Conservation (phyloP, 2,113 vertebrate species). For the Cephalopholis sonnerati region DNA sequence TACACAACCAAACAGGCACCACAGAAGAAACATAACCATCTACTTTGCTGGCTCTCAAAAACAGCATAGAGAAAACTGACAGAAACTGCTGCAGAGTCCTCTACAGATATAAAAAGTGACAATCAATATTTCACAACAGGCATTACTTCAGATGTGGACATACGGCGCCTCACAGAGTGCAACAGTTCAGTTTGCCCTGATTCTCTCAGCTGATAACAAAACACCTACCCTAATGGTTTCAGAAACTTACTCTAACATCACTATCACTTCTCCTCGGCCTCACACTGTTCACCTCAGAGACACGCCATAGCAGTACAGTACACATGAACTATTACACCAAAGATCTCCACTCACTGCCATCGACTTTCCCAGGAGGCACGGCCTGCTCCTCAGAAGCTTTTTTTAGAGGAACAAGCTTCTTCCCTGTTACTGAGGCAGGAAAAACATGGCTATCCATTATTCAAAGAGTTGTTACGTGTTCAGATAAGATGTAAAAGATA, state of each 20-base stretch:
- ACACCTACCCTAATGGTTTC: slow-evolving; percentile 63
- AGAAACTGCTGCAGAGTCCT: slow-evolving; percentile 8
- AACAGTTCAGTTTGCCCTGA: slow-evolving; percentile 53
- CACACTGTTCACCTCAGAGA: slow-evolving; percentile 36
- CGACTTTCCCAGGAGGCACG: slow-evolving; percentile 34
- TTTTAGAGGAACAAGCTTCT: slow-evolving; percentile 42
- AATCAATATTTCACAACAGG: slow-evolving; percentile 72
- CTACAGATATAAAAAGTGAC: slow-evolving; percentile 47
- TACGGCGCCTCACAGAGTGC: slow-evolving; percentile 14
- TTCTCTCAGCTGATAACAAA: slow-evolving; percentile 66
- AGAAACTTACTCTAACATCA: slow-evolving; percentile 27
- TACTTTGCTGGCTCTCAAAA: not conserved
- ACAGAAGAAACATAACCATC: not conserved
- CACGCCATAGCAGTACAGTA: not conserved
- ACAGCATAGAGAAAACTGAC: not conserved
- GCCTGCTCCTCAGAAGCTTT: slow-evolving; percentile 35
- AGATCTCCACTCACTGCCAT: slow-evolving; percentile 29
- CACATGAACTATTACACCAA: slow-evolving; percentile 26
- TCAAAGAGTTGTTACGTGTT: slow-evolving; percentile 50
- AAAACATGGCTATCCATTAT: slow-evolving; percentile 60
- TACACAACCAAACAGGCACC: slow-evolving; percentile 19
- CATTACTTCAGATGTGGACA: slow-evolving; percentile 20
- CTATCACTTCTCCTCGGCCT: slow-evolving; percentile 38
- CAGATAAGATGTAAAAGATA: slow-evolving; percentile 52
- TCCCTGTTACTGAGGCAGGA: slow-evolving; percentile 38